Base-by-base conservation (phyloP, 2,888 invertebrate genomes). In the Miltochrista miniata region DNA sequence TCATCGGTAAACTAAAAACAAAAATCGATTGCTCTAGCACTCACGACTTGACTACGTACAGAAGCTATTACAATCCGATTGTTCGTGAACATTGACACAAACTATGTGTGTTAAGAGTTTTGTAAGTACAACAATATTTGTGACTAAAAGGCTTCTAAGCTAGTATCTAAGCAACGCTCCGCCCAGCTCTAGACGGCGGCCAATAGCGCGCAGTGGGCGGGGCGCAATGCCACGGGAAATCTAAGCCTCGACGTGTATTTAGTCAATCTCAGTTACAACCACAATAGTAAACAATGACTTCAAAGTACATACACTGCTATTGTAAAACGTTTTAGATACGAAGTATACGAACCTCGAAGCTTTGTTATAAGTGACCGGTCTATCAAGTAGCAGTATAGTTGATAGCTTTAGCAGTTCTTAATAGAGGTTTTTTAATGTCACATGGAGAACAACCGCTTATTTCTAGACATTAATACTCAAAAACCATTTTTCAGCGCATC, bases 401-500 rank as follows among this genome's bases (percentile, higher is more conserved):
- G 70, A 73, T 42, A 54, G 51, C 50, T 75, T 69, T 68, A 66
- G 72, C 79, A 63, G 72, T 72, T 66, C 67, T 73, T 79, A 77
- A 83, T 80, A 74, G 65, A 65, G 56, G 70, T 68, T 76, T 76
- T n/a, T 81, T 85, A 87, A 86, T 86, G 81, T 84, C 83, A 81
- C 79, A 75, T 70, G 61, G 61, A 60, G 72, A 62, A 77, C 78
- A 86, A 83, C 86, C 83, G 79, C 83, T 86, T 84, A 87, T 90
- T 89, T 88, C 83, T 73, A 74, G 77, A 73, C 87, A 90, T 89
- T 88, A 88, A 88, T 89, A 84, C 80, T 80, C 72, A 73, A 81
- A 85, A 83, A 76, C 69, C 70, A 89, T 86, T 87, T 90, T 89
- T 89, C 89, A 89, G 87, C 68, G 72, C 74, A 74, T 79, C 81